Conservation (phyloP, 2,113 vertebrate species). For the Paracanthobrama guichenoti region DNA sequence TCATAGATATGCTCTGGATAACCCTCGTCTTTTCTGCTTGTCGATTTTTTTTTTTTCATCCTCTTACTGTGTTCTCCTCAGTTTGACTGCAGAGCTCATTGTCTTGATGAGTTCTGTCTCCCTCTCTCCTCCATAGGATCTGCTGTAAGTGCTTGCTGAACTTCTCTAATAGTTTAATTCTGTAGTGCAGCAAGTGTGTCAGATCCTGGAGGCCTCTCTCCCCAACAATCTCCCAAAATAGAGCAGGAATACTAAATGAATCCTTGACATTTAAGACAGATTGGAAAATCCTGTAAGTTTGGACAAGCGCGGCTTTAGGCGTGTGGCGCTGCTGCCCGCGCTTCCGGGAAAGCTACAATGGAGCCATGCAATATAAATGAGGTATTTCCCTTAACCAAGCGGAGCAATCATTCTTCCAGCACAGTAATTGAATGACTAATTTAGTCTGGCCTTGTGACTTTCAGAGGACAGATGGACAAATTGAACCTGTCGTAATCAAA, state of each 20-base stretch:
- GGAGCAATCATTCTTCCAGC: constrained; percentile 34
- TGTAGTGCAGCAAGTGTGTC: constrained; percentile 20
- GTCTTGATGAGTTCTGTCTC: constrained; percentile 15
- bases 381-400: constrained; percentile 39
- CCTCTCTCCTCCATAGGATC: constrained; percentile 5
- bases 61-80: not conserved
- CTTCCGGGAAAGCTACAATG: constrained; percentile 33
- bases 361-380: constrained; percentile 43
- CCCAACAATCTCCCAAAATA: constrained; percentile 43
- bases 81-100: constrained; percentile 26
- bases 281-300: constrained; percentile 40
- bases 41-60: not conserved
- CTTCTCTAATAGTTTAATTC: constrained; percentile 43
- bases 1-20: not conserved
- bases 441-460: constrained; percentile 36
- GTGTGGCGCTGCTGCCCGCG: not conserved
- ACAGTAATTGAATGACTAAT: constrained; percentile 45
- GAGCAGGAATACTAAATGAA: constrained; percentile 48
- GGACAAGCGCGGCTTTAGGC: constrained; percentile 20
- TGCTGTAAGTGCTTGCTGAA: constrained; percentile 26
- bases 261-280: constrained; percentile 48
- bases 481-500: constrained; percentile 32
- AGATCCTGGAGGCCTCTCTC: constrained; percentile 36
- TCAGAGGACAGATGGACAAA: constrained; percentile 36
- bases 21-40: not conserved